phyloP scores from a whole-genome alignment of 2,888 invertebrate species.

The Cosmia pyralina region DNA sequence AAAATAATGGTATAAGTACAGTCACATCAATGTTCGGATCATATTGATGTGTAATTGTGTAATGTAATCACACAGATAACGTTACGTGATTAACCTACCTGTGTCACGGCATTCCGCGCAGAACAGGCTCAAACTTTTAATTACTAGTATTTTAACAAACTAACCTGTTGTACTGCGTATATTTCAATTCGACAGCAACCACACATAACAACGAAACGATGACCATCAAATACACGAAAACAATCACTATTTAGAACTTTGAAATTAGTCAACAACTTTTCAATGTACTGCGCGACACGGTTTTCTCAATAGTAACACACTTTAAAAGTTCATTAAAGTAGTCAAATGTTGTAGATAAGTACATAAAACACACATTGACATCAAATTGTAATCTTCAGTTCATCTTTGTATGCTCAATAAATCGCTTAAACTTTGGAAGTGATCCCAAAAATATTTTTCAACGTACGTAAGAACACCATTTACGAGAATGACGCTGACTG shows the following conservation, averaged over 20 bases:
- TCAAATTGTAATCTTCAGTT: slow-evolving; percentile 26
- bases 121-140: slow-evolving; percentile 32
- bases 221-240: slow-evolving; percentile 63
- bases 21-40: slow-evolving; percentile 27
- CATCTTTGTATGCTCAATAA: slow-evolving; percentile 11
- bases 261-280: slow-evolving; percentile 82
- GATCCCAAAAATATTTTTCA: slow-evolving; percentile 39
- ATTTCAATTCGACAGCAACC: slow-evolving; percentile 31
- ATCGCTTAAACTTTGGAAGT: slow-evolving; percentile 3
- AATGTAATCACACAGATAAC: slow-evolving; percentile 61
- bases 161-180: slow-evolving; percentile 46
- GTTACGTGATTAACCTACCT: slow-evolving; percentile 64
- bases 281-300: slow-evolving; percentile 74
- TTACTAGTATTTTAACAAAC: slow-evolving; percentile 24
- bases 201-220: slow-evolving; percentile 53
- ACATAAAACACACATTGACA: slow-evolving; percentile 32
- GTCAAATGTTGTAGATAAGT: slow-evolving; percentile 38
- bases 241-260: slow-evolving; percentile 70
- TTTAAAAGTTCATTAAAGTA: slow-evolving; percentile 68
- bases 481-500: slow-evolving; percentile 69
- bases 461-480: slow-evolving; percentile 43
- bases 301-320: slow-evolving; percentile 61
- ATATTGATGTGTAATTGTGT: slow-evolving; percentile 27
- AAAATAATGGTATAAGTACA: neutral
- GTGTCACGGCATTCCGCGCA: slow-evolving; percentile 51